These are phyloP conservation scores for Cassiopea andromeda DNA, from an alignment of 30 jellyfish, hydroid and myxozoan species.

Conservation along the genomic window DNA sequence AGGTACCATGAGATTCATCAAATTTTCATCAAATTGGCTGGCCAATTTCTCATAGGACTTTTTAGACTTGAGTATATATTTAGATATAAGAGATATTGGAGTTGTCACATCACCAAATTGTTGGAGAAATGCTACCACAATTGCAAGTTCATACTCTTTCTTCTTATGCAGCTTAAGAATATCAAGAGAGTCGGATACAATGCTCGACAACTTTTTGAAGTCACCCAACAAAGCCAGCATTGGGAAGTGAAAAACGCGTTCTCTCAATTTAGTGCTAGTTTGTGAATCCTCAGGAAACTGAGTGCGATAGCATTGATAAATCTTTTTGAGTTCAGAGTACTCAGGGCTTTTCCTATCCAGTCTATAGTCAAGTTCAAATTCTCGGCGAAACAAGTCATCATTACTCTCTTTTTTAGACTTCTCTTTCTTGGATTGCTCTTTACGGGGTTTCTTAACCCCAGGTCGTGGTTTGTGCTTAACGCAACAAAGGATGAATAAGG, in stretches of 20 bases:
- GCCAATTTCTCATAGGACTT: slow-evolving; percentile 11
- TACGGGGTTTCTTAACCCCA: not conserved
- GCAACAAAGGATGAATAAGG: slow-evolving; percentile 26
- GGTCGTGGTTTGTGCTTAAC: not conserved
- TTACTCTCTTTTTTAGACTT: not conserved
- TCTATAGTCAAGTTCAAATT: slow-evolving; percentile 2
- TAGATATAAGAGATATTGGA: slow-evolving; percentile 50
- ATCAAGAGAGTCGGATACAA: slow-evolving; percentile 41
- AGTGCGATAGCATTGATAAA: slow-evolving; percentile 9
- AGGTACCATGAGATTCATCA: slow-evolving; percentile 46
- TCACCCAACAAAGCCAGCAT: slow-evolving; percentile 73
- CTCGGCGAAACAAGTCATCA: not conserved
- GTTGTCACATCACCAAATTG: slow-evolving; percentile 23
- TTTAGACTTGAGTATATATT: slow-evolving; percentile 3
- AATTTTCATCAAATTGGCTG: slow-evolving; percentile 4
- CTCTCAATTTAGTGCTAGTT: not conserved
- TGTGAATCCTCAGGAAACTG: not conserved
- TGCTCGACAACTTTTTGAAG: slow-evolving; percentile 17
- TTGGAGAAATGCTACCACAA: slow-evolving; percentile 55
- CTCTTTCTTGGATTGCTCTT: not conserved
- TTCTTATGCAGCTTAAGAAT: slow-evolving; percentile 1
- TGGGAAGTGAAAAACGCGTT: slow-evolving; percentile 62
- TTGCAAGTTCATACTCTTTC: slow-evolving; percentile 52
- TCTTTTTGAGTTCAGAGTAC: slow-evolving; percentile 7
- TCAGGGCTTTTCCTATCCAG: slow-evolving; percentile 19